A percentile compares a stretch with the other conserved stretches of the same genome.
Evolutionary conservation across 1,140 invertebrate species (phyloP).

Genomic region (Lasaia peninsularis): DNA sequence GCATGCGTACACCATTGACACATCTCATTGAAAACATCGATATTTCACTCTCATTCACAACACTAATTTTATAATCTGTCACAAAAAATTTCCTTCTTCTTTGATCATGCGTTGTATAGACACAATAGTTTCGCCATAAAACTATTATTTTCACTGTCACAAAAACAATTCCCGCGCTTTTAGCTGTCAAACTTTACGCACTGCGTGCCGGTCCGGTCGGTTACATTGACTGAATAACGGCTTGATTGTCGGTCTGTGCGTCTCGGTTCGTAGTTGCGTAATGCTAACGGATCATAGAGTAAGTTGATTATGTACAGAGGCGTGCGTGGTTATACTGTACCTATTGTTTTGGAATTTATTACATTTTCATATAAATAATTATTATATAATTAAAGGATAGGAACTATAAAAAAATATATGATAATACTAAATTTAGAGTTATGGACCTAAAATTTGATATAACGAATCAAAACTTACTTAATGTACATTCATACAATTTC

Average conservation of each 20-base stretch:
- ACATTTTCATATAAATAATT: no score
- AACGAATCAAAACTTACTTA: no score
- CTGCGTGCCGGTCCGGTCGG: slow-evolving; percentile 39
- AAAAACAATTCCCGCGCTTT: slow-evolving; percentile 26
- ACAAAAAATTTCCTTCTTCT: not conserved
- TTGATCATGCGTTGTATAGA: no score
- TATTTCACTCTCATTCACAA: slow-evolving; percentile 15
- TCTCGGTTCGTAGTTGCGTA: slow-evolving; percentile 57
- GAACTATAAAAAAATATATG: no score
- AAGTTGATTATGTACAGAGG: slow-evolving; percentile 46
- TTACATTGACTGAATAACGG: slow-evolving; percentile 60
- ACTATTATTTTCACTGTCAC: not conserved
- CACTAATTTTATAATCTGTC: slow-evolving; percentile 14
- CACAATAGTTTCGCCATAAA: not conserved
- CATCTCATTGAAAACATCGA: slow-evolving; percentile 41
- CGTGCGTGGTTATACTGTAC: slow-evolving; percentile 6
- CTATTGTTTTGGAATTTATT: no score
- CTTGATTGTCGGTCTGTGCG: slow-evolving; percentile 46
- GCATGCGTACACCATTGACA: slow-evolving; percentile 58
- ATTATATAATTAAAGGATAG: no score
- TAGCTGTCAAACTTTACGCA: slow-evolving; percentile 30
- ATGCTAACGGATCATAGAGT: slow-evolving; percentile 66
- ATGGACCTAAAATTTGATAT: no score
- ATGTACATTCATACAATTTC: no score
- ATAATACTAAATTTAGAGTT: no score